Percentiles rank a stretch among this genome's conserved stretches.
Conservation (phyloP, 2,797 vertebrate species). For the Varecia variegata region DNA sequence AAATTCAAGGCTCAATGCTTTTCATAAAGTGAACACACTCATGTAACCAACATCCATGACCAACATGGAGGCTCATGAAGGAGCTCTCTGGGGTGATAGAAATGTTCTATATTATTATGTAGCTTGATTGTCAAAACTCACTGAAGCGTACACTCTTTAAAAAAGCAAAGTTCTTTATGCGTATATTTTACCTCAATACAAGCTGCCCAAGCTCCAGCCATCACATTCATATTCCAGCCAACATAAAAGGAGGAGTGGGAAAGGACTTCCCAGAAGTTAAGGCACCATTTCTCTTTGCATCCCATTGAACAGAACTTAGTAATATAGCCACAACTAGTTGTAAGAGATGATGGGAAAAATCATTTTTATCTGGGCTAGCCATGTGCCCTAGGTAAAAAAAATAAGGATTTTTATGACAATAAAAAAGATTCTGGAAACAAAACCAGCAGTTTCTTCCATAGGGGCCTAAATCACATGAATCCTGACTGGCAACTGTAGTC, state of each 20-base stretch:
- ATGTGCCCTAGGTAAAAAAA: not conserved
- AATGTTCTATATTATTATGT: not conserved
- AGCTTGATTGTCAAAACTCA: not conserved
- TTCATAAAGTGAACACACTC: not conserved
- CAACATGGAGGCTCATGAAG: not conserved
- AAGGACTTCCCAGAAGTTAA: not conserved
- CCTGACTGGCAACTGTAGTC: not conserved
- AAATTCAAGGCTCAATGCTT: not conserved
- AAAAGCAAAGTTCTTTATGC: not conserved
- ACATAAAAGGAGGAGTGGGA: not conserved
- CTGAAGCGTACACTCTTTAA: not conserved
- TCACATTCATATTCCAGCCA: not conserved
- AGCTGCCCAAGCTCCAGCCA: not conserved
- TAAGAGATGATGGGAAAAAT: not conserved
- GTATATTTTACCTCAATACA: not conserved
- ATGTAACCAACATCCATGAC: not conserved
- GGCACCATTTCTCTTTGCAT: conserved; percentile 28
- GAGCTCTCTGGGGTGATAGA: not conserved
- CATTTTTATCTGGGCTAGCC: not conserved
- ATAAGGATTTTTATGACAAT: not conserved
- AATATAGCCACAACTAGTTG: not conserved
- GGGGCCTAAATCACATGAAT: not conserved
- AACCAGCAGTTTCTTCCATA: not conserved
- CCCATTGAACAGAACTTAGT: not conserved
- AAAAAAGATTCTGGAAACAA: not conserved